Conservation (phyloP, 2,113 vertebrate genomes). For the Callocephalon fimbriatum region DNA sequence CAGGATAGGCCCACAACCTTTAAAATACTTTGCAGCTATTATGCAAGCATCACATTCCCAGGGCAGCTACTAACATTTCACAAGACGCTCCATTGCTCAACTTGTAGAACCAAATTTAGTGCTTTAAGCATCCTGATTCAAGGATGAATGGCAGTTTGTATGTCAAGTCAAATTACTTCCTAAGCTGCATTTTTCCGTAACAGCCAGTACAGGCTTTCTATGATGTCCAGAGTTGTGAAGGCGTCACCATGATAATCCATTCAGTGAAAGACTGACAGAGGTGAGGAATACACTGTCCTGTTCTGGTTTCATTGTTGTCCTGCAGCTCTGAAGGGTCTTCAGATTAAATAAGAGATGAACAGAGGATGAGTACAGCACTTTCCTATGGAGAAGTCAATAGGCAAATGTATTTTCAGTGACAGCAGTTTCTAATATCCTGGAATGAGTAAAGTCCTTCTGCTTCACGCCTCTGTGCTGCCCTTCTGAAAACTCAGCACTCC, state of each 20-base stretch:
- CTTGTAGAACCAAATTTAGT: background rate
- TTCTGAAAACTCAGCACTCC: background rate
- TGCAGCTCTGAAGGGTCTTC: background rate
- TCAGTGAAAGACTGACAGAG: background rate
- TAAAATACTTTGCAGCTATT: background rate
- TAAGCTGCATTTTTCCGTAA: background rate
- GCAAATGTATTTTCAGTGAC: accelerated
- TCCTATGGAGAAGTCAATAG: background rate
- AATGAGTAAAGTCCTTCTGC: background rate
- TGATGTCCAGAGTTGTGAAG: background rate
- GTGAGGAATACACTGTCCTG: background rate
- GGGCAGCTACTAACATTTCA: background rate
- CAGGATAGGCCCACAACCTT: slow-evolving; percentile 23
- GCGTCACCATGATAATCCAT: background rate
- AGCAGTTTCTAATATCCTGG: background rate
- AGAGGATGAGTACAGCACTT: background rate
- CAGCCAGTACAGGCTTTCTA: background rate
- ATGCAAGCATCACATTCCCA: background rate
- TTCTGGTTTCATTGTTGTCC: background rate
- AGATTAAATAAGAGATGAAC: background rate
- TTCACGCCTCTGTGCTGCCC: background rate
- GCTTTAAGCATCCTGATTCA: background rate
- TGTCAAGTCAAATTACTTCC: background rate
- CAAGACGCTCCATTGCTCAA: background rate
- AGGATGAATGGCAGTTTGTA: background rate